Base-by-base conservation (phyloP, 2,113 vertebrate species). In the Grammomys dolichurus region DNA sequence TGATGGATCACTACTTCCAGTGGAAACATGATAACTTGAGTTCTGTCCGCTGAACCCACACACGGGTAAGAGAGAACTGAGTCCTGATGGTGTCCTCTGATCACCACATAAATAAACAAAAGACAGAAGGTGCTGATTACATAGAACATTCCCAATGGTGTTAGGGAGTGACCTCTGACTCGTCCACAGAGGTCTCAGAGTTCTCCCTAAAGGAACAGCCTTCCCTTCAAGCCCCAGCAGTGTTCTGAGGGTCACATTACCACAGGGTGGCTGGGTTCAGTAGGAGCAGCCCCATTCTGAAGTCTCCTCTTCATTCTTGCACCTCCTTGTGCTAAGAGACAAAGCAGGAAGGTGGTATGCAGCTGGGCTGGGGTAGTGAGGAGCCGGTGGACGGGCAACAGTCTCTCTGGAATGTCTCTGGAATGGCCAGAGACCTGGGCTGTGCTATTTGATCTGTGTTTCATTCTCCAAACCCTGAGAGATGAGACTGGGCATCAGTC, bases 191-290 rank as follows among this genome's bases (percentile, higher is more conserved):
- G 12, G 60, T 46, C 78, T 87, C 90, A 40, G 92, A 82, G 75
- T 40, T 87, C 46, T 67, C 86, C 36, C 84, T 40, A 36, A 28
- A 89, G 81, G 67, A 82, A 12, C 1, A 7, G 84, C 31, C 91
- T 56, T 80, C 67, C 89, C 7, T 1, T 36, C 16, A 2, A 0
- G 0, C 13, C 7, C 0, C 17, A 0, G 5, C 28, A 19, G 20
- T 1, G 6, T 76, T 31, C 82, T 56, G 72, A 93, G 76, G 54
- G 65, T 90, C 58, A 20, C 1, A 0, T 20, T 7, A 48, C 14
- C 26, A 20, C n/a, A 33, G 28, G 26, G 36, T 20, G 51, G 56
- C n/a, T 73, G 31, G 70, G 43, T 58, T 92, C 40, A 10, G 24
- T 56, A 3, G 0, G 51, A 87, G 75, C 76, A 80, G 28, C 13